A percentile compares a stretch with the other conserved stretches of the same genome.
phyloP scores from a whole-genome alignment of 2,797 vertebrate genomes.

The Hippoglossus hippoglossus region DNA sequence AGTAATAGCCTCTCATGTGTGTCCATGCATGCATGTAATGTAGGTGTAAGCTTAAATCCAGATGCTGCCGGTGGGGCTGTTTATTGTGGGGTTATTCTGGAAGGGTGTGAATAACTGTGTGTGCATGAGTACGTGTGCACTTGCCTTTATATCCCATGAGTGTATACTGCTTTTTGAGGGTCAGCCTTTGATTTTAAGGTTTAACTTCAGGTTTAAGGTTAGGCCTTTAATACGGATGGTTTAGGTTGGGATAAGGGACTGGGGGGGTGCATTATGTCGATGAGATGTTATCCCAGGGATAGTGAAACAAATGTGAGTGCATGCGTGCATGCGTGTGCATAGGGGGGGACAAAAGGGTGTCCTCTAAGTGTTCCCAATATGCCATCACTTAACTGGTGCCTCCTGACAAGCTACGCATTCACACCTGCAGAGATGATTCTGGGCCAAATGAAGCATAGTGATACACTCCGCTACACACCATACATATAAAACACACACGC shows the following conservation, averaged over 20 bases:
- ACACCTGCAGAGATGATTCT: conserved; percentile 9
- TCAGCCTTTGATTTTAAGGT: too few species aligned
- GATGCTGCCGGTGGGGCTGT: conserved; percentile 24
- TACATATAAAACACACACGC: background rate
- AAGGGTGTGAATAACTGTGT: conserved; percentile 23
- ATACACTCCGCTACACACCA: background rate
- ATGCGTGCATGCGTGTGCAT: background rate
- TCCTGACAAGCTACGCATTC: background rate
- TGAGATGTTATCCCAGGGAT: background rate
- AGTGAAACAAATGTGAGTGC: conserved; percentile 4
- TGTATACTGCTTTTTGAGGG: too few species aligned
- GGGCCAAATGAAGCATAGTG: background rate
- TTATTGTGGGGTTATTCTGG: conserved; percentile 38
- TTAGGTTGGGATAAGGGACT: background rate
- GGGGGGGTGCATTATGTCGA: too few species aligned
- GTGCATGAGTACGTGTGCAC: background rate
- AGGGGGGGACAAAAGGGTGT: conserved; percentile 9
- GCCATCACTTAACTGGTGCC: conserved; percentile 2
- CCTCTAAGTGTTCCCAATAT: conserved; percentile 38
- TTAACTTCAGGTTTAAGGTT: background rate
- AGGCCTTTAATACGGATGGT: background rate
- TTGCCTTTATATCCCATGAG: background rate
- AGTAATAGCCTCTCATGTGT: conserved; percentile 36
- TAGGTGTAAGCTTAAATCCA: conserved; percentile 34
- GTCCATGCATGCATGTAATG: conserved; percentile 42